A percentile compares a stretch with the other conserved stretches of the same genome.
Conservation (phyloP, 2,888 invertebrate genomes). For the Himalopsyche anomala region DNA sequence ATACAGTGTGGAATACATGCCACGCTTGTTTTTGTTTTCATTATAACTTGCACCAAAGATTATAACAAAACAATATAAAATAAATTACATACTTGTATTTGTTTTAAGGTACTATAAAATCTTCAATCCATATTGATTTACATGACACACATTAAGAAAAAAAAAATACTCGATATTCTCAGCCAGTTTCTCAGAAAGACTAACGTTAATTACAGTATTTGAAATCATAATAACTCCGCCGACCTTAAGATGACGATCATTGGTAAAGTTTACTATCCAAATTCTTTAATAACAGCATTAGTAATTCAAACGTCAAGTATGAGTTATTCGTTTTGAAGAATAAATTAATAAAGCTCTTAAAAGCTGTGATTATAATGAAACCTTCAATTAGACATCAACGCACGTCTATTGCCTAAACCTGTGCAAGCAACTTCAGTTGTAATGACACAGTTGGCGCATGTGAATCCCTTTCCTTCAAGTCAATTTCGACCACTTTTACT, state of each 20-base stretch:
- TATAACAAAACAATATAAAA: no score
- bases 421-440: background rate
- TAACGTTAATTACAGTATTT: background rate
- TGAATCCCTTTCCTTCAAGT: background rate
- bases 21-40: no score
- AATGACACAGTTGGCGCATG: constrained; percentile 11
- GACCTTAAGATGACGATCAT: background rate
- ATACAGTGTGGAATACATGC: no score
- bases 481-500: constrained; percentile 19
- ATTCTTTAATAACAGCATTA: background rate
- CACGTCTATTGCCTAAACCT: background rate
- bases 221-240: background rate
- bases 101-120: no score
- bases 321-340: background rate
- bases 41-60: no score
- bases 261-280: background rate
- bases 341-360: background rate
- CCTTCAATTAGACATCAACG: constrained; percentile 35
- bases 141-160: background rate
- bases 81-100: no score
- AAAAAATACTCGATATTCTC: background rate
- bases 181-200: background rate
- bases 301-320: background rate
- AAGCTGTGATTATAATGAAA: background rate
- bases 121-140: background rate